Evolutionary conservation across 2,113 vertebrate genomes (phyloP).

Genomic region (Protomyctophum bolini): DNA sequence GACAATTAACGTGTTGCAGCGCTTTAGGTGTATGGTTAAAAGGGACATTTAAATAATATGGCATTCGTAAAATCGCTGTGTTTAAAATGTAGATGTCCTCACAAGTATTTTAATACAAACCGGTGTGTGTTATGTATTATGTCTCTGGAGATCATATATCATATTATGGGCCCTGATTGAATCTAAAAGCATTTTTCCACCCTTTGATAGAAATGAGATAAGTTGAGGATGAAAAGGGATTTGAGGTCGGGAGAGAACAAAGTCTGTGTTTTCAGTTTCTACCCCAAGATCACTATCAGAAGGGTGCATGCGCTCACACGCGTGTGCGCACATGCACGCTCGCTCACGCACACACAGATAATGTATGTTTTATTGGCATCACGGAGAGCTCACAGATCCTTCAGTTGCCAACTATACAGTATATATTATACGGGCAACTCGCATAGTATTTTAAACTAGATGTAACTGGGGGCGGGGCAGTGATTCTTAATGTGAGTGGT

Average conservation of each 20-base stretch:
- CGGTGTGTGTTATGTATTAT: neutral
- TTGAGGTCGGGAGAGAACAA: slow-evolving; percentile 1
- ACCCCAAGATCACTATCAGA: slow-evolving; percentile 23
- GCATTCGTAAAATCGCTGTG: too few relatives aligned
- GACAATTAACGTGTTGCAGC: too few relatives aligned
- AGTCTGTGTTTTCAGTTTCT: slow-evolving; percentile 23
- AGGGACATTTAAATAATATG: too few relatives aligned
- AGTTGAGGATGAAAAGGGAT: slow-evolving; percentile 27
- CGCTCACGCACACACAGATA: slow-evolving; percentile 2
- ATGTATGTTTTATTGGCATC: slow-evolving; percentile 31
- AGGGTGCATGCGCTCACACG: neutral
- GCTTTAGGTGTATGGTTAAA: neutral
- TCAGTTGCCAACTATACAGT: too few relatives aligned
- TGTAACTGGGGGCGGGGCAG: neutral
- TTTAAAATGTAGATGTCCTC: too few relatives aligned
- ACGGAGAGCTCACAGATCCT: slow-evolving; percentile 12
- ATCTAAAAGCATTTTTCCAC: slow-evolving; percentile 21
- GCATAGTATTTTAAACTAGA: slow-evolving; percentile 1
- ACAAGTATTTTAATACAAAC: too few relatives aligned
- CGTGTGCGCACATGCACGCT: slow-evolving; percentile 5
- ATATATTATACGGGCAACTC: neutral
- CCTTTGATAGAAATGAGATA: slow-evolving; percentile 17
- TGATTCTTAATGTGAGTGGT: neutral
- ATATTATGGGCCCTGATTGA: slow-evolving; percentile 14
- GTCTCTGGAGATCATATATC: neutral